These are phyloP conservation scores for Piprites chloris DNA, from an alignment of 2,113 vertebrate species.

Conservation along the genomic window DNA sequence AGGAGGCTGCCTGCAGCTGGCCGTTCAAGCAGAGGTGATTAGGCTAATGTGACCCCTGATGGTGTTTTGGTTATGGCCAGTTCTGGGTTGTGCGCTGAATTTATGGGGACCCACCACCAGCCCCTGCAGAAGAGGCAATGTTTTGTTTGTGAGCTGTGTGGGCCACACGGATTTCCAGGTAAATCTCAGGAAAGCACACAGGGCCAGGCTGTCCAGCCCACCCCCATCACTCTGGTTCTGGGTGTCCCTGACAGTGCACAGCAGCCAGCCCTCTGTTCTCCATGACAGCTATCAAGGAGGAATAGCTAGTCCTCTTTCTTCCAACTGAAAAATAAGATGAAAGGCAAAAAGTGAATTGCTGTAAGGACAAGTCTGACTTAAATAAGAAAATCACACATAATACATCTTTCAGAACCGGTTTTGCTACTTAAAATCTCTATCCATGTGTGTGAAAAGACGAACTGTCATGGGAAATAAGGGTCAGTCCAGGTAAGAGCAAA, in stretches of 20 bases:
- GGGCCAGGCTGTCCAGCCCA: background rate
- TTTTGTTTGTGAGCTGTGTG: background rate
- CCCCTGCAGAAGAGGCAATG: background rate
- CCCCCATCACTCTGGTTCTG: background rate
- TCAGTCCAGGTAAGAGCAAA: background rate
- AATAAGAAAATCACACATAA: background rate
- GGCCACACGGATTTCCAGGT: background rate
- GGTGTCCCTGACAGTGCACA: rapidly evolving
- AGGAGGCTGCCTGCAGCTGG: background rate
- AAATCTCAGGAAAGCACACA: background rate
- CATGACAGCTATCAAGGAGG: background rate
- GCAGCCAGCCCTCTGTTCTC: background rate
- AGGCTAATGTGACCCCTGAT: rapidly evolving
- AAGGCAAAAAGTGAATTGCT: background rate
- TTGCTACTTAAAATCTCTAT: background rate
- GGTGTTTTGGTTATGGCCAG: background rate
- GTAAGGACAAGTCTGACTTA: background rate
- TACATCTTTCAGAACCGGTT: background rate
- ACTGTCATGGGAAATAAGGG: background rate
- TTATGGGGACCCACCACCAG: background rate
- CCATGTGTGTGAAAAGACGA: background rate
- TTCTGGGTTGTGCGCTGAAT: background rate
- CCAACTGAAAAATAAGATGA: background rate
- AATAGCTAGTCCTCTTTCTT: background rate
- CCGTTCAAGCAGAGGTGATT: background rate